Conservation (phyloP, 1,140 invertebrate genomes). For the Heliconius congener region DNA sequence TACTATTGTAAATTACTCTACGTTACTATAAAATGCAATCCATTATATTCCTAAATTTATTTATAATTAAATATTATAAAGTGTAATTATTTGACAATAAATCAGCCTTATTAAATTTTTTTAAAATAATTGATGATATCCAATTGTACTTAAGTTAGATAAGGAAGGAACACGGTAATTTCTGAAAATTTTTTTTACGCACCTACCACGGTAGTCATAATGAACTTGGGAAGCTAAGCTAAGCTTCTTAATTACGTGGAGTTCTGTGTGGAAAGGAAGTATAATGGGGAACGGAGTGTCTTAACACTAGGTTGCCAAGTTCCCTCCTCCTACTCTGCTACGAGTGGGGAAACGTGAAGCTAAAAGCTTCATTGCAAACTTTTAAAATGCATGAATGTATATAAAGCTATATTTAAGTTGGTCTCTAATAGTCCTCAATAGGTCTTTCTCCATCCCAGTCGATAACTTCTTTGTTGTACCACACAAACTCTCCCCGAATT, state of each 20-base stretch:
- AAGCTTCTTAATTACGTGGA: neutral
- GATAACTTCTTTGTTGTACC: slow-evolving; percentile 69
- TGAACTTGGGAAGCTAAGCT: too few species aligned
- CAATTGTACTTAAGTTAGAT: neutral
- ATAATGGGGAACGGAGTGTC: too few species aligned
- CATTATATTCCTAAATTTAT: neutral
- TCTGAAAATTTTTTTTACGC: too few species aligned
- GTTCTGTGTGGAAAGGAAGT: too few species aligned
- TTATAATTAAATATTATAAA: neutral
- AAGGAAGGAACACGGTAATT: too few species aligned
- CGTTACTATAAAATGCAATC: neutral
- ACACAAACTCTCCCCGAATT: slow-evolving; percentile 70
- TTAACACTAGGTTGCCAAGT: too few species aligned
- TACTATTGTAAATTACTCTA: neutral
- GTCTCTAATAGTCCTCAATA: neutral
- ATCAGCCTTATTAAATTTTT: neutral
- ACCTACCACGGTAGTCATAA: too few species aligned
- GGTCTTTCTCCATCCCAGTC: slow-evolving; percentile 56
- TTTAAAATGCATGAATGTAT: neutral
- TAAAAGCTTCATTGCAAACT: too few species aligned
- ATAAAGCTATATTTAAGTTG: neutral
- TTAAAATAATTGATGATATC: neutral
- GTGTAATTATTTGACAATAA: neutral
- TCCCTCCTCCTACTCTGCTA: too few species aligned
- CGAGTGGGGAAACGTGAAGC: too few species aligned